phyloP scores from a whole-genome alignment of 2,113 vertebrate species.

The Cromileptes altivelis region DNA sequence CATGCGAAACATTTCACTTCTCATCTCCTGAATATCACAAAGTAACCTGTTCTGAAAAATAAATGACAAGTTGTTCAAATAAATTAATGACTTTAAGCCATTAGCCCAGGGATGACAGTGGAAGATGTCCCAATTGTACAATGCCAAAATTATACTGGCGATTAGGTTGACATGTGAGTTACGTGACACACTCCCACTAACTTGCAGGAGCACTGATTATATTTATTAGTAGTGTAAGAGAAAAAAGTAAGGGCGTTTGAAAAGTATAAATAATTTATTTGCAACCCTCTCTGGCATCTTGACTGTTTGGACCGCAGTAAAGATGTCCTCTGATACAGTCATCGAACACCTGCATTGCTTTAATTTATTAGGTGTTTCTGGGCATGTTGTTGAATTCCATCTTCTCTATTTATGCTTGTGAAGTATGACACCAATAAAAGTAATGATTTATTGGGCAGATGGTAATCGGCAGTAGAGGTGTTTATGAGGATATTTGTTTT shows the following conservation, averaged over 20 bases:
- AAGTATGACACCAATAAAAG: conserved; percentile 61
- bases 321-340: conserved; percentile 46
- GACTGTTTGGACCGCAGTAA: conserved; percentile 21
- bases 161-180: too few relatives aligned
- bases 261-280: conserved; percentile 7
- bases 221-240: conserved; percentile 16
- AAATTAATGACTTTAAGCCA: too few relatives aligned
- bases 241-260: background rate
- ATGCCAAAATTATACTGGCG: too few relatives aligned
- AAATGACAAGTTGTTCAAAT: too few relatives aligned
- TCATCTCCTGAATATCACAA: too few relatives aligned
- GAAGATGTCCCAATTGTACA: too few relatives aligned
- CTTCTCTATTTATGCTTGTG: conserved; percentile 48
- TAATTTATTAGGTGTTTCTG: conserved; percentile 35
- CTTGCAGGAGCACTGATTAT: background rate
- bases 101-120: too few relatives aligned
- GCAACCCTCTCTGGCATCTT: conserved; percentile 24
- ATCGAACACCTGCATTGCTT: conserved; percentile 51
- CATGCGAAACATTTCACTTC: too few relatives aligned
- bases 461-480: conserved; percentile 45
- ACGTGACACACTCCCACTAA: conserved; percentile 4
- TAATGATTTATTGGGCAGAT: conserved; percentile 58
- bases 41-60: too few relatives aligned
- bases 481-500: conserved; percentile 70
- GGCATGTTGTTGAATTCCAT: conserved; percentile 47